phyloP scores from a whole-genome alignment of 2,113 vertebrate genomes.

The Sylvia atricapilla region DNA sequence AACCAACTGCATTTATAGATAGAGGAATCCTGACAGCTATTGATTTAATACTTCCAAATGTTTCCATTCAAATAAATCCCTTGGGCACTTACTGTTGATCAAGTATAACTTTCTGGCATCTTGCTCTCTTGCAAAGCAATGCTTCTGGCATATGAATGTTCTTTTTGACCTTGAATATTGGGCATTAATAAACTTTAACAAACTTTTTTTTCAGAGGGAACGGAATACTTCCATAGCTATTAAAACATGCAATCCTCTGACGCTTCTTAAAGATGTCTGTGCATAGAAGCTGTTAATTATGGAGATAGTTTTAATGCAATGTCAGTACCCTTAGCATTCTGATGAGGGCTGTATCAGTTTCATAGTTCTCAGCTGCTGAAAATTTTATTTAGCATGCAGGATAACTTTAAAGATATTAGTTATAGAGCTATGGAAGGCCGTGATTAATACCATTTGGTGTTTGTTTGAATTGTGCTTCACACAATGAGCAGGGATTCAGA shows the following conservation, averaged over 20 bases:
- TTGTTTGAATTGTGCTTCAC: not conserved
- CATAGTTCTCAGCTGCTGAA: not conserved
- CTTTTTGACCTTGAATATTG: not conserved
- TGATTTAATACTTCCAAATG: slow-evolving; percentile 17
- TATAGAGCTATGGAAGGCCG: not conserved
- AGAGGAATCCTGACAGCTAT: not conserved
- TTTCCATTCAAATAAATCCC: slow-evolving; percentile 6
- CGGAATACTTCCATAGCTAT: not conserved
- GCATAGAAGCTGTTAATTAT: not conserved
- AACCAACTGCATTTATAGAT: not conserved
- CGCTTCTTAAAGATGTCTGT: not conserved
- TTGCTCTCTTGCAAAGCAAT: not conserved
- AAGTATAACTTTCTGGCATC: not conserved
- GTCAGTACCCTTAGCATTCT: not conserved
- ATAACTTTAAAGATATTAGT: not conserved
- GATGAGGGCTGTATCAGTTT: not conserved
- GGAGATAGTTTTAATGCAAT: not conserved
- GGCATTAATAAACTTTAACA: not conserved
- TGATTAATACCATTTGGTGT: not conserved
- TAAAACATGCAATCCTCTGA: not conserved
- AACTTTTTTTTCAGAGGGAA: not conserved
- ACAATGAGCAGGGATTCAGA: not conserved
- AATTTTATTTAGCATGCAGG: not conserved
- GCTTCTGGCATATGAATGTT: not conserved
- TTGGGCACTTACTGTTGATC: not conserved